Conservation (phyloP, 2,113 vertebrate genomes). For the Tychaedon coryphoeus region DNA sequence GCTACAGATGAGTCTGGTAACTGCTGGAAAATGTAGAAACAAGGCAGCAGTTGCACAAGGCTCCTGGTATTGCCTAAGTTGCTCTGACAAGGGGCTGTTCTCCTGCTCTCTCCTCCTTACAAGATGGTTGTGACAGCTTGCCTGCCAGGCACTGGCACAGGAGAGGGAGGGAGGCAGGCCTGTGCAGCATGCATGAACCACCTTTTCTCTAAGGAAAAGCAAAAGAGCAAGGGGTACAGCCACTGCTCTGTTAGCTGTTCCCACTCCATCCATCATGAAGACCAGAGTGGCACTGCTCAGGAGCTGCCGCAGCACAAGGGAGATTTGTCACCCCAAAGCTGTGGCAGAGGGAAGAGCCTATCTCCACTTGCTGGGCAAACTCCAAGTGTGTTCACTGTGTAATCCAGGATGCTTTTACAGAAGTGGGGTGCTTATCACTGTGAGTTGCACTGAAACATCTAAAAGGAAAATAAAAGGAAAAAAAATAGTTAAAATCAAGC, state of each 20-base stretch:
- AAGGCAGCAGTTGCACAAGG: neutral
- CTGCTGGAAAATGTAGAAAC: neutral
- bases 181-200: neutral
- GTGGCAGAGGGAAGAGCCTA: neutral
- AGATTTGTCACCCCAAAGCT: neutral
- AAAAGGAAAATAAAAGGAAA: neutral
- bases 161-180: neutral
- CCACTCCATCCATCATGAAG: neutral
- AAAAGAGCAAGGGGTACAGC: accelerated
- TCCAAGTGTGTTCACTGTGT: neutral
- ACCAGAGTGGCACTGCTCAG: neutral
- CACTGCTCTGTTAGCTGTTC: neutral
- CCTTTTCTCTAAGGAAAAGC: neutral
- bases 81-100: neutral
- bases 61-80: neutral
- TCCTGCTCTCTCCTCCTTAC: neutral
- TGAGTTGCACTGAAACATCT: neutral
- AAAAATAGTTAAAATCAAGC: neutral
- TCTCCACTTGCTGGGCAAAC: neutral
- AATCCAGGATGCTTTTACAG: neutral
- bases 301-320: neutral
- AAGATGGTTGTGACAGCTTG: neutral
- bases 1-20: neutral
- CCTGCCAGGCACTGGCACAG: accelerated
- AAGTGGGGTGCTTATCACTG: neutral